Percentiles rank a stretch among this genome's conserved stretches.
phyloP scores from a whole-genome alignment of 2,113 vertebrate species.

The Cardinalis cardinalis region DNA sequence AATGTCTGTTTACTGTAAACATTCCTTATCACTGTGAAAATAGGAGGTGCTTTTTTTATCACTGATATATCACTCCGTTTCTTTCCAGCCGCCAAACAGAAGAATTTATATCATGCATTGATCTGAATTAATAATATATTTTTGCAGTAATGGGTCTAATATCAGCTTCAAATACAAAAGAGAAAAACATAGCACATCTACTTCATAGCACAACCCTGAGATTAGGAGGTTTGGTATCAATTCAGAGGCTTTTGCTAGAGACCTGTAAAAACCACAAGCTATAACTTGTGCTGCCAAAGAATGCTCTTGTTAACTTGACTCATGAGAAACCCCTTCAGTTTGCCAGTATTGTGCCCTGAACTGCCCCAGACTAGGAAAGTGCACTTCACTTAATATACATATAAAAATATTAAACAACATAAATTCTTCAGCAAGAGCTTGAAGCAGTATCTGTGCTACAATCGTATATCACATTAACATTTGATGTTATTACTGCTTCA shows the following conservation, averaged over 20 bases:
- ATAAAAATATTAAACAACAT: constrained; percentile 62
- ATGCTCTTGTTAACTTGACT: constrained; percentile 7
- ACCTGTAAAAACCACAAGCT: constrained; percentile 5
- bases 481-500: constrained; percentile 54
- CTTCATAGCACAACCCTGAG: neutral
- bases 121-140: neutral
- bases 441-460: constrained; percentile 44
- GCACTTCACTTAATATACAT: constrained; percentile 67
- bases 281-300: neutral
- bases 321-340: constrained; percentile 35
- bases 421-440: constrained; percentile 51
- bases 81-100: neutral
- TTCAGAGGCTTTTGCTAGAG: constrained; percentile 1
- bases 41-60: neutral
- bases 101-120: neutral
- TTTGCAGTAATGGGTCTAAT: neutral
- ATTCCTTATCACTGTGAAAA: neutral
- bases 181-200: neutral
- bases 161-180: neutral
- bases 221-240: neutral
- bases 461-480: constrained; percentile 59
- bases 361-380: constrained; percentile 50
- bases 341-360: constrained; percentile 43
- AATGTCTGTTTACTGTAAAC: neutral
- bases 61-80: neutral